Evolutionary conservation across 2,797 vertebrate genomes (phyloP), one percentile per base, ranked within the genome.

Genomic region (Nasua narica): DNA sequence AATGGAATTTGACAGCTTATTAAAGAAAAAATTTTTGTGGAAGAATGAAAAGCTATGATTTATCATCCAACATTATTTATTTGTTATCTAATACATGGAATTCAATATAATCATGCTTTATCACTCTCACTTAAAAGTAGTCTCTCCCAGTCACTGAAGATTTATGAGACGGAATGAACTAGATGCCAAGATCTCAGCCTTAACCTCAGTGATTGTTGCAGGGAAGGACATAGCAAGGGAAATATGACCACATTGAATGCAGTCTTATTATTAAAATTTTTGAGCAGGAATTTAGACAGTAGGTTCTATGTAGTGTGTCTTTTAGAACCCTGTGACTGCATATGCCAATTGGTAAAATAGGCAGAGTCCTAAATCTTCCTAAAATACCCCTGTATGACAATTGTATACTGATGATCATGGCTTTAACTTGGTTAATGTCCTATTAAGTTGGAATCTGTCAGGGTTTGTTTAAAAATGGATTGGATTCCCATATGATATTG

Each of bases 31-130:
- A 78, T 87, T 96, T 93, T 94, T 23, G 65, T 74, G 86, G 90
- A 95, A 97, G 58, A 85, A 79, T 91, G 40, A 95, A 96, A 87
- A 43, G 32, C 48, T 86, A 32, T 93, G 86, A 95, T 92, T 96
- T 93, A 76, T 95, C 35, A 82, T 56, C 95, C 40, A 32, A 92
- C 27, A 40, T 93, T 96, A 91, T 95, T 96, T 97, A 77, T 96
- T 96, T 97, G 81, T 91, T 97, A 96, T 81, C 77, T 95, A 93
- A 93, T 67, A 72, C 50, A 5, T 88, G 52, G 56, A 92, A 95
- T 97, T 96, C 91, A 97, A 56, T 97, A 76, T 84, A 91, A 86
- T 96, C 40, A 95, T 67, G 65, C 90, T 96, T 92, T 95, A 94
- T 97, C 94, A 93, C 43, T 94, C 69, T 97, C 78, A 76, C 81